These are phyloP conservation scores for Heliconius ethilla DNA, from an alignment of 2,888 invertebrate species.

Conservation along the genomic window DNA sequence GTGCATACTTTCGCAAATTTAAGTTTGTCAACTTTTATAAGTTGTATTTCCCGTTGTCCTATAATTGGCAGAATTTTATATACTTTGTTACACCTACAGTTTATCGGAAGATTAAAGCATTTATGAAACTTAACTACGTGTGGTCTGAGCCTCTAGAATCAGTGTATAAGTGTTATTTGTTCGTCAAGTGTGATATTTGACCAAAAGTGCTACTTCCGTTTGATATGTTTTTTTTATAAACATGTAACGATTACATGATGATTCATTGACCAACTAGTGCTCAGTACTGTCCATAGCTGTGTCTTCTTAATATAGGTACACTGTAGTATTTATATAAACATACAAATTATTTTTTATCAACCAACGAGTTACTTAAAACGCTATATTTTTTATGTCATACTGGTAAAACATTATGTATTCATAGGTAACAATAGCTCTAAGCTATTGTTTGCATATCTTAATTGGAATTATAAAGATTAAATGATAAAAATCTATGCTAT, in stretches of 20 bases:
- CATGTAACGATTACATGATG: slow-evolving; percentile 14
- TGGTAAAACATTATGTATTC: slow-evolving; percentile 3
- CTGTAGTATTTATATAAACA: background rate
- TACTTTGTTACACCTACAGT: background rate
- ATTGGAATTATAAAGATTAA: slow-evolving; percentile 26
- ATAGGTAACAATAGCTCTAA: slow-evolving; percentile 13
- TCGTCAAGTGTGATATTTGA: slow-evolving; percentile 39
- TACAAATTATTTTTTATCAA: background rate
- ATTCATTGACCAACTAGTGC: slow-evolving; percentile 12
- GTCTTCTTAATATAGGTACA: background rate
- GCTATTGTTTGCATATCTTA: slow-evolving; percentile 28
- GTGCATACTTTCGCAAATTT: no score
- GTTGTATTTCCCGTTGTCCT: background rate
- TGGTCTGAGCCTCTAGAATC: slow-evolving; percentile 34
- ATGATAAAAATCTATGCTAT: slow-evolving; percentile 21
- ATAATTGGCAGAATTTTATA: background rate
- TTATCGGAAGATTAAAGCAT: background rate
- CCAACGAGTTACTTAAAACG: background rate
- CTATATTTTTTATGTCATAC: background rate
- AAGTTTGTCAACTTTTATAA: no score
- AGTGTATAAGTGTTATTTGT: slow-evolving; percentile 38
- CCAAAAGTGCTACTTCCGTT: slow-evolving; percentile 43
- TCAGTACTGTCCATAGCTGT: background rate
- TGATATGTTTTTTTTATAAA: slow-evolving; percentile 30
- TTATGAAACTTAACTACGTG: slow-evolving; percentile 32